Evolutionary conservation across 2,888 invertebrate genomes (phyloP).

Genomic region (Nomada ferruginata): DNA sequence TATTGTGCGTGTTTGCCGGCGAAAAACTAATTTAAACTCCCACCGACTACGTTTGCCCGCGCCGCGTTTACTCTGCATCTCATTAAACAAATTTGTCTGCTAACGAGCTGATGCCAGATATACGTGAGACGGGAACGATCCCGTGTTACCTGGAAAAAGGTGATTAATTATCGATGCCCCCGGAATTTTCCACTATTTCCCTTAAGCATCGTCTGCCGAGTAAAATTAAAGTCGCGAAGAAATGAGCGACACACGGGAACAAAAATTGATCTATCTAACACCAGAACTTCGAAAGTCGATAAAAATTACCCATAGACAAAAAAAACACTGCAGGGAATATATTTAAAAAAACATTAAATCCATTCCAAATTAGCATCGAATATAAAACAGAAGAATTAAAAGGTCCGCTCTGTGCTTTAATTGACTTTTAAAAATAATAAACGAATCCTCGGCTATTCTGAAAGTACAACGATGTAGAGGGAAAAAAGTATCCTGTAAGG

Average conservation of each 20-base stretch:
- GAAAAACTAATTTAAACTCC: slow-evolving; percentile 59
- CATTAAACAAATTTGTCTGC: slow-evolving; percentile 38
- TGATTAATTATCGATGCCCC: background rate
- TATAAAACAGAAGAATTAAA: no score
- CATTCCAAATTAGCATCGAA: no score
- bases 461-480: background rate
- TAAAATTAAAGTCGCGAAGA: no score
- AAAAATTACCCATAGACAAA: no score
- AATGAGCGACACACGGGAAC: no score
- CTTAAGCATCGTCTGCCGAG: background rate
- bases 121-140: background rate
- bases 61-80: slow-evolving; percentile 30
- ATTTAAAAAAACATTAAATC: no score
- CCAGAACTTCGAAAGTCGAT: no score
- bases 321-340: no score
- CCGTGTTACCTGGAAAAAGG: background rate
- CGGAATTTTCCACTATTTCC: background rate
- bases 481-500: background rate
- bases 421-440: no score
- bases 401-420: no score
- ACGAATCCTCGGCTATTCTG: background rate
- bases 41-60: slow-evolving; percentile 3
- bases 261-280: no score
- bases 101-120: slow-evolving; percentile 29
- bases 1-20: slow-evolving; percentile 51